Evolutionary conservation across 2,888 invertebrate species (phyloP).

Genomic region (Agrotis ipsilon): DNA sequence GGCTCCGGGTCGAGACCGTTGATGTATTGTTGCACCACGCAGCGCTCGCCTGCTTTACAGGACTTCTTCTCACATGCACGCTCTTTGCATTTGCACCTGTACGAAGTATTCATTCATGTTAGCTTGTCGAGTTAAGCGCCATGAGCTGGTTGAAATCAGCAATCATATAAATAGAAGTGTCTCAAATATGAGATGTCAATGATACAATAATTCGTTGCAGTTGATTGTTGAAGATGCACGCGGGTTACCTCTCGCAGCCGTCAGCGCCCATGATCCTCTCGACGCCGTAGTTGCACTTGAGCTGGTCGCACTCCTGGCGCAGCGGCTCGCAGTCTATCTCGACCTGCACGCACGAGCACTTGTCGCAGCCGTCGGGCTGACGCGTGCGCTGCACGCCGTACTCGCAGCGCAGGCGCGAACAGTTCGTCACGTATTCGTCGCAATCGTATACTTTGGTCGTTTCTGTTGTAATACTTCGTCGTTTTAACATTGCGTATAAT

Average conservation of each 20-base stretch:
- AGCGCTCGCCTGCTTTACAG: conserved; percentile 93
- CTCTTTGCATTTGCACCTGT: conserved; percentile 83
- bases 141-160: background rate
- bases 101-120: background rate
- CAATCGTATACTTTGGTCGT: conserved; percentile 69
- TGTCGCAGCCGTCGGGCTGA: conserved; percentile 91
- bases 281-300: conserved; percentile 94
- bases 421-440: conserved; percentile 87
- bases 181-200: background rate
- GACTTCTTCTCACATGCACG: conserved; percentile 93
- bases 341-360: conserved; percentile 89
- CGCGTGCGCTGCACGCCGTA: conserved; percentile 93
- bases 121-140: background rate
- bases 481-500: no score
- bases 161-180: background rate
- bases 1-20: conserved; percentile 76
- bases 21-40: conserved; percentile 92
- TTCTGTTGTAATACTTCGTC: conserved; percentile 21
- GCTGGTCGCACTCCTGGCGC: conserved; percentile 91
- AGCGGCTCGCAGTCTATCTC: conserved; percentile 90
- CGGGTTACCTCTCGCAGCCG: conserved; percentile 77
- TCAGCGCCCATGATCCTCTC: conserved; percentile 80
- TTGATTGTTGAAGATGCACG: background rate
- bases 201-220: background rate
- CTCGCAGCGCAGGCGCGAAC: conserved; percentile 92